Evolutionary conservation across 1,140 invertebrate genomes (phyloP).

Genomic region (Drosophila athabasca): DNA sequence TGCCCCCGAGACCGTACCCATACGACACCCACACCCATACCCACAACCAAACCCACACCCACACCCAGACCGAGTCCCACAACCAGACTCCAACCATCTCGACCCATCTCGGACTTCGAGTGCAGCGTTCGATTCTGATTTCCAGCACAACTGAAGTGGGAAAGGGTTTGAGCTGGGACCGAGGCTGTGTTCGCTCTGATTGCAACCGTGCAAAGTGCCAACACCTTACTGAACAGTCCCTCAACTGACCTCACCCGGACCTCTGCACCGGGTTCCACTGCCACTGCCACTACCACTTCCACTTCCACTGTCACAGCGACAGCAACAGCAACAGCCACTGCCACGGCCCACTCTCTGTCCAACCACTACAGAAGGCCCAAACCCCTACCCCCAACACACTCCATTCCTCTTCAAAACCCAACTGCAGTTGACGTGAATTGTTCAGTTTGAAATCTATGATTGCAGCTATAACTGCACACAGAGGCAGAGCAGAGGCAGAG

Average conservation of each 20-base stretch:
- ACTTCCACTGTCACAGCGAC: background rate
- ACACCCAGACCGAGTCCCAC: background rate
- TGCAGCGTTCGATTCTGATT: constrained; percentile 9
- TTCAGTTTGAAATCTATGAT: constrained; percentile 79
- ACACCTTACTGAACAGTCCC: constrained; percentile 52
- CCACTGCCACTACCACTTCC: constrained; percentile 1
- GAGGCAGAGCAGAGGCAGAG: constrained; percentile 27
- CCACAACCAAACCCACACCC: background rate
- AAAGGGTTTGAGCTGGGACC: background rate
- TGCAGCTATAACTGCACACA: constrained; percentile 71
- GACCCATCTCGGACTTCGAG: constrained; percentile 1
- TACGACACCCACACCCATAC: background rate
- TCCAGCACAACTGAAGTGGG: constrained; percentile 4
- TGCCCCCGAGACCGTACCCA: background rate
- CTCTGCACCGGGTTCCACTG: too few species aligned
- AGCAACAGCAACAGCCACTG: background rate
- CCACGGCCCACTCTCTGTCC: background rate
- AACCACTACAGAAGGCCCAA: background rate
- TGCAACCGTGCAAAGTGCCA: constrained; percentile 72
- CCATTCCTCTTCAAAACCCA: constrained; percentile 40
- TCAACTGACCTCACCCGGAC: background rate
- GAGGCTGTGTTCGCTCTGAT: constrained; percentile 38
- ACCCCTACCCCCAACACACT: background rate
- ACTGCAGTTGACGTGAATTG: constrained; percentile 78
- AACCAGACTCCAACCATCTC: background rate